phyloP scores from a whole-genome alignment of 2,113 vertebrate species.

The Malurus elegans region DNA sequence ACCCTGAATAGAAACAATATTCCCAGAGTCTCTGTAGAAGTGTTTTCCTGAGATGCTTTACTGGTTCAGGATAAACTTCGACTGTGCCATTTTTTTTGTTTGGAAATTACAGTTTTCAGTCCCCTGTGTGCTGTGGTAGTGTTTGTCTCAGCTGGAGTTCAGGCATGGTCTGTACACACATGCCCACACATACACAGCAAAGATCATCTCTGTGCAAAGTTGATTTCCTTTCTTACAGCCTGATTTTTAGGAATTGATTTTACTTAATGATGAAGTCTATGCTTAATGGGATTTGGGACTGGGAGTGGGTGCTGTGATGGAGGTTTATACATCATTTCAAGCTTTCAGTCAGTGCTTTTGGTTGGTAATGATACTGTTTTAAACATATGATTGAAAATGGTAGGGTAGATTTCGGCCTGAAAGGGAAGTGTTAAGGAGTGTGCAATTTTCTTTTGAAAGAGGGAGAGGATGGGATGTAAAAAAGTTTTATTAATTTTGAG shows the following conservation, averaged over 20 bases:
- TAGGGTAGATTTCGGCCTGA: background rate
- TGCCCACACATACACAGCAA: background rate
- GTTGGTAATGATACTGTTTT: background rate
- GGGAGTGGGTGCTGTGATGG: background rate
- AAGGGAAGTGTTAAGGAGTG: background rate
- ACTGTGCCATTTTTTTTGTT: background rate
- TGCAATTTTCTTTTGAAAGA: background rate
- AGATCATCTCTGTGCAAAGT: background rate
- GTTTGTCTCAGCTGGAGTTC: slow-evolving; percentile 27
- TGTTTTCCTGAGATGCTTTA: background rate
- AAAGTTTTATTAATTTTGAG: background rate
- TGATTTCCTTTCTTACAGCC: background rate
- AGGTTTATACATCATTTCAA: background rate
- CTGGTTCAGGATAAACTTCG: background rate
- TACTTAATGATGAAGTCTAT: background rate
- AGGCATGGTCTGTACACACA: background rate
- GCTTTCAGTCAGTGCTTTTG: background rate
- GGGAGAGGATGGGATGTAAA: background rate
- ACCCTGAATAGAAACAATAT: background rate
- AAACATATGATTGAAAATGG: background rate
- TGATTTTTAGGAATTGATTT: slow-evolving; percentile 28
- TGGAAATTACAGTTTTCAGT: slow-evolving; percentile 6
- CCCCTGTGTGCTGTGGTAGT: background rate
- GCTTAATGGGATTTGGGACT: background rate
- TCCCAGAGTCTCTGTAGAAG: background rate